Conservation (phyloP, 1,140 invertebrate genomes). For the Caenorhabditis tropicalis region DNA sequence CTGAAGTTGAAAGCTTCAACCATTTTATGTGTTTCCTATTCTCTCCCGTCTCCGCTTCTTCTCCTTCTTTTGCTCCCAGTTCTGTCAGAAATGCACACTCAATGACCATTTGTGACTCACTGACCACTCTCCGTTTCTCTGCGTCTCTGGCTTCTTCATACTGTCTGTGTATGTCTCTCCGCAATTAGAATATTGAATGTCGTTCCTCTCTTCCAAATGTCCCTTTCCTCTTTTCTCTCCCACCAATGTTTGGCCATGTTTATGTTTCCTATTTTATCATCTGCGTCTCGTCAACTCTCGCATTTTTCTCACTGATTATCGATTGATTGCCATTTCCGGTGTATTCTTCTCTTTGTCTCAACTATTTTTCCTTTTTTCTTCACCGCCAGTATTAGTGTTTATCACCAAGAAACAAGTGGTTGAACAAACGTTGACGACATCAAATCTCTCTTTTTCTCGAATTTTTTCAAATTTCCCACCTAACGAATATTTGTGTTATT, state of each 20-base stretch:
- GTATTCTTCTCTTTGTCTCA: conserved; percentile 23
- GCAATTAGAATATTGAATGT: conserved; percentile 45
- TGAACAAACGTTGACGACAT: background rate
- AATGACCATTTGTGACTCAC: conserved; percentile 41
- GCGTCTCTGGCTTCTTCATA: background rate
- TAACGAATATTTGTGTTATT: too few species aligned
- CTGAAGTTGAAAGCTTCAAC: too few species aligned
- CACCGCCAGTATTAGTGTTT: conserved; percentile 19
- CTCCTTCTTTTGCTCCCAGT: background rate
- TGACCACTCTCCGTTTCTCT: background rate
- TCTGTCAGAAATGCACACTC: conserved; percentile 26
- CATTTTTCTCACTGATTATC: conserved; percentile 7
- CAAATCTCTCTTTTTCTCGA: too few species aligned
- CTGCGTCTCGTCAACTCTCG: conserved; percentile 5
- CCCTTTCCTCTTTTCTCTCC: background rate
- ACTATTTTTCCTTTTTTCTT: background rate
- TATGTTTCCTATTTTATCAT: conserved; percentile 36
- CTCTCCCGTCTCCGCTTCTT: background rate
- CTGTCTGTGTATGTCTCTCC: background rate
- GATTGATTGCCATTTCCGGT: conserved; percentile 39
- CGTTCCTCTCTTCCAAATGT: background rate
- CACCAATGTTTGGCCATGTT: conserved; percentile 30
- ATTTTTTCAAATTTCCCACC: too few species aligned
- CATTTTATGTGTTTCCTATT: too few species aligned
- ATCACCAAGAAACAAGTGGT: background rate